These are phyloP conservation scores for Pitangus sulphuratus DNA, from an alignment of 2,797 vertebrate genomes.

Conservation along the genomic window DNA sequence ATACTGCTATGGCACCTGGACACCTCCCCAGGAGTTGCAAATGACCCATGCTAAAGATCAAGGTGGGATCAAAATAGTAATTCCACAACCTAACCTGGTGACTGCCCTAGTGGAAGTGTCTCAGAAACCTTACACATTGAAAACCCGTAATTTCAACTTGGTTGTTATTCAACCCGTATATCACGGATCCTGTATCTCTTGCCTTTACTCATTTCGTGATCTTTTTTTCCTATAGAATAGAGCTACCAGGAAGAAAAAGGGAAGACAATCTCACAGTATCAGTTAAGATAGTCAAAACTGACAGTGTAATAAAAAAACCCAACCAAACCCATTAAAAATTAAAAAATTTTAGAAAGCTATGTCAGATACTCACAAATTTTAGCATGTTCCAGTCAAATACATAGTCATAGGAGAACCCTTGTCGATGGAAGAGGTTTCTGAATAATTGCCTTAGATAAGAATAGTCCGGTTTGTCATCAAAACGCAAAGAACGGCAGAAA, in stretches of 20 bases:
- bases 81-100: not conserved
- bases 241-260: not conserved
- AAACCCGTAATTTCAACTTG: not conserved
- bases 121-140: not conserved
- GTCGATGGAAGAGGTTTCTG: constrained; percentile 94
- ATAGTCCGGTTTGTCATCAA: constrained; percentile 96
- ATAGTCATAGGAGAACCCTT: constrained; percentile 96
- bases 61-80: not conserved
- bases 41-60: not conserved
- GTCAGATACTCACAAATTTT: constrained; percentile 89
- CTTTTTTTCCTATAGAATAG: not conserved
- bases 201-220: not conserved
- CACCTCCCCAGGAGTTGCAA: not conserved
- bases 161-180: not conserved
- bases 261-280: not conserved
- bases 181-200: not conserved
- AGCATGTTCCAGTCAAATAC: constrained; percentile 99
- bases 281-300: not conserved
- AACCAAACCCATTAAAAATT: not conserved
- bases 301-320: not conserved
- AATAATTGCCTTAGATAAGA: constrained; percentile 94
- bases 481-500: constrained; percentile 93
- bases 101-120: not conserved
- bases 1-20: not conserved
- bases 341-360: not conserved